These are phyloP conservation scores for Danio rerio DNA, from an alignment of 2,113 vertebrate species.

Conservation along the genomic window GRCz12tu NC_133178.1:21283501-21284000, in stretches of 20 bases:
- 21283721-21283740: slow-evolving; percentile 40
- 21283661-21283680: slow-evolving; percentile 48
- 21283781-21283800: slow-evolving; percentile 54
- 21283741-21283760: slow-evolving; percentile 31
- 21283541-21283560: not conserved
- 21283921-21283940: too few relatives aligned
- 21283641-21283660: slow-evolving; percentile 52
- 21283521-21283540: slow-evolving; percentile 8
- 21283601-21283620: slow-evolving; percentile 13
- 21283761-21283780: slow-evolving; percentile 37
- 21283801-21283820: slow-evolving; percentile 48
- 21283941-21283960: too few relatives aligned
- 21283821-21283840: slow-evolving; percentile 56
- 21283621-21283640: slow-evolving; percentile 60
- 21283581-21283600: slow-evolving; percentile 21
- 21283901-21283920: not conserved
- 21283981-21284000: too few relatives aligned
- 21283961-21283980: too few relatives aligned
- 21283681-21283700: slow-evolving; percentile 26
- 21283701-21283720: not conserved
- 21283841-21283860: slow-evolving; percentile 54
- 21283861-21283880: not conserved
- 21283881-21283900: not conserved
- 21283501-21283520: not conserved
- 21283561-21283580: not conserved